Evolutionary conservation across 2,797 vertebrate species (phyloP).

Genomic region (Xenopus petersii): DNA sequence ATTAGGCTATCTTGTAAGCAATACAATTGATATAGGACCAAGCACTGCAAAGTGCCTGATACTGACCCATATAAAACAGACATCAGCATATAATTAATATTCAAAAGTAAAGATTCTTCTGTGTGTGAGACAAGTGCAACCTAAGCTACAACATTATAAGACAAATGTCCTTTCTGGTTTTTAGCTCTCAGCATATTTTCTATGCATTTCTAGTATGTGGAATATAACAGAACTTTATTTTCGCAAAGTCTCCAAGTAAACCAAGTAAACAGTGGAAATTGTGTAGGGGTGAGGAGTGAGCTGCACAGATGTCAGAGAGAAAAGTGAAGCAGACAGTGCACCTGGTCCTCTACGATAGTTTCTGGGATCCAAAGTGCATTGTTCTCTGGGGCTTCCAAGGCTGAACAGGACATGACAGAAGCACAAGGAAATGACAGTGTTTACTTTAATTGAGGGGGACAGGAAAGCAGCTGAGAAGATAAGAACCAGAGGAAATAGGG

Average conservation of each 20-base stretch:
- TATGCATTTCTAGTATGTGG: too few species aligned
- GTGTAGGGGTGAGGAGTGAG: not conserved
- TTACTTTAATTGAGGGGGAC: slow-evolving; percentile 40
- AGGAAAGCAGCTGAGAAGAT: slow-evolving; percentile 47
- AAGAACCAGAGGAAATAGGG: slow-evolving; percentile 36
- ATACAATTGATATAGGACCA: too few species aligned
- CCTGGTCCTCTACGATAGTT: slow-evolving; percentile 22
- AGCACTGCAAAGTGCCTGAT: too few species aligned
- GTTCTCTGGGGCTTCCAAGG: slow-evolving; percentile 15
- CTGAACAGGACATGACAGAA: slow-evolving; percentile 44
- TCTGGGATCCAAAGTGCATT: slow-evolving; percentile 22
- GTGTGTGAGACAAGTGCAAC: too few species aligned
- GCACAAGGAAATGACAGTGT: slow-evolving; percentile 46
- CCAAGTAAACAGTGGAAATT: slow-evolving; percentile 23
- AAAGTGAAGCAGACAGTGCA: slow-evolving; percentile 17
- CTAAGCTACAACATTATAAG: too few species aligned
- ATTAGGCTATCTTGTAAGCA: too few species aligned
- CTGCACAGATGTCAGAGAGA: slow-evolving; percentile 4
- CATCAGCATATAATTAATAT: too few species aligned
- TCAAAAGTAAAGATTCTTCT: too few species aligned
- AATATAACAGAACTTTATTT: slow-evolving; percentile 14
- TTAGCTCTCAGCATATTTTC: too few species aligned
- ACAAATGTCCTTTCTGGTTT: too few species aligned
- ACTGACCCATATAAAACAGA: too few species aligned
- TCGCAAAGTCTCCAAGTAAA: slow-evolving; percentile 9